phyloP scores from a whole-genome alignment of 30 jellyfish, hydroid and myxozoan species.

The Haliclystus octoradiatus region DNA sequence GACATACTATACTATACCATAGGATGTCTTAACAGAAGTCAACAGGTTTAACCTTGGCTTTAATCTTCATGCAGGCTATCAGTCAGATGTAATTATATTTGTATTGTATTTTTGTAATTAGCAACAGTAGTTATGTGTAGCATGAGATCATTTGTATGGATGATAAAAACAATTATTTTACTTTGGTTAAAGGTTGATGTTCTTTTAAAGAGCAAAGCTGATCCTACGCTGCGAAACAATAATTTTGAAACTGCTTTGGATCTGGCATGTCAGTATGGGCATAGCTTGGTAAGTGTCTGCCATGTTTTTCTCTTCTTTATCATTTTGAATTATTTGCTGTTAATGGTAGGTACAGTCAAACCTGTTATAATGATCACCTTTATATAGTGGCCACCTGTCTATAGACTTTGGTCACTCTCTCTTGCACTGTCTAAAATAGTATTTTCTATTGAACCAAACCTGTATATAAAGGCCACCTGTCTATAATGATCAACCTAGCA shows the following conservation, averaged over 20 bases:
- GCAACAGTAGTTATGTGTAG: background rate
- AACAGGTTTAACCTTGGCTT: too few relatives aligned
- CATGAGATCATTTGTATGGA: background rate
- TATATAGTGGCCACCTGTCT: too few relatives aligned
- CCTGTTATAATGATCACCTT: too few relatives aligned
- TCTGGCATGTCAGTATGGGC: constrained; percentile 89
- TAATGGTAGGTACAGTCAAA: too few relatives aligned
- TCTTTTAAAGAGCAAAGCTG: constrained; percentile 54
- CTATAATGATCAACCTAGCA: too few relatives aligned
- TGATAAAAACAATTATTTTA: too few relatives aligned
- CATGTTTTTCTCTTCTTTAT: background rate
- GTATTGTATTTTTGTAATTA: background rate
- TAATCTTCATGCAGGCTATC: background rate
- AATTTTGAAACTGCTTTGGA: constrained; percentile 76
- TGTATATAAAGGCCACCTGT: too few relatives aligned
- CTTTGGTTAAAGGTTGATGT: constrained; percentile 44
- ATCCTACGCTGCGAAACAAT: constrained; percentile 63
- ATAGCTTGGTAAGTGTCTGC: constrained; percentile 45
- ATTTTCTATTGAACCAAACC: too few relatives aligned
- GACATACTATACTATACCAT: too few relatives aligned
- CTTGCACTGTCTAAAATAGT: too few relatives aligned
- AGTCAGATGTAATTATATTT: background rate
- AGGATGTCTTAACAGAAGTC: too few relatives aligned
- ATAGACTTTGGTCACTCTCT: too few relatives aligned
- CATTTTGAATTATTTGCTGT: constrained; percentile 1